A percentile compares a stretch with the other conserved stretches of the same genome.
These are phyloP conservation scores for Spermophilus dauricus DNA, from an alignment of 2,113 vertebrate species.

Conservation along the genomic window DNA sequence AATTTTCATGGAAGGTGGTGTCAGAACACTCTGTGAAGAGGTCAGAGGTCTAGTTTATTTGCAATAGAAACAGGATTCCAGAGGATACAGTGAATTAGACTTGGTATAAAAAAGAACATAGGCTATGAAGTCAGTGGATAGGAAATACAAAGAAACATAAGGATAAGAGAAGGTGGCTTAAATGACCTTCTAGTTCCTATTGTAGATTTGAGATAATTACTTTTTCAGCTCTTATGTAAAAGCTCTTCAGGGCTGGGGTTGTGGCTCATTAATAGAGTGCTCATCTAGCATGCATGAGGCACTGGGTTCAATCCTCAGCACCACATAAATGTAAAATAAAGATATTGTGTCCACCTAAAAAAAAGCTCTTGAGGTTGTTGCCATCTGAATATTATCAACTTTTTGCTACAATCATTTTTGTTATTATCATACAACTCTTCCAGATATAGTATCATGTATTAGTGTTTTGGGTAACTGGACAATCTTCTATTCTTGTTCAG, in stretches of 20 bases:
- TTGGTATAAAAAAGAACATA: neutral
- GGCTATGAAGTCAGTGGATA: neutral
- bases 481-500: conserved; percentile 50
- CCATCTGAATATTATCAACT: neutral
- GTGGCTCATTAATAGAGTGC: no score
- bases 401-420: neutral
- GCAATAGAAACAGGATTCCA: neutral
- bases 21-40: neutral
- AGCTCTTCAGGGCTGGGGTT: neutral
- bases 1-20: neutral
- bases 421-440: conserved; percentile 27
- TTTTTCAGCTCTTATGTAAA: neutral
- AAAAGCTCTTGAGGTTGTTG: neutral
- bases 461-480: conserved; percentile 25
- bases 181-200: neutral
- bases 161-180: neutral
- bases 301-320: no score
- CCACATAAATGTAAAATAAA: no score
- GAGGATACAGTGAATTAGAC: neutral
- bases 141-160: neutral
- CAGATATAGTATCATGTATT: conserved; percentile 22
- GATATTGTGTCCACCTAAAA: no score
- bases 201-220: neutral
- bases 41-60: neutral
- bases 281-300: no score